Conservation (phyloP, 2,113 vertebrate species). For the Lycaon pictus region DNA sequence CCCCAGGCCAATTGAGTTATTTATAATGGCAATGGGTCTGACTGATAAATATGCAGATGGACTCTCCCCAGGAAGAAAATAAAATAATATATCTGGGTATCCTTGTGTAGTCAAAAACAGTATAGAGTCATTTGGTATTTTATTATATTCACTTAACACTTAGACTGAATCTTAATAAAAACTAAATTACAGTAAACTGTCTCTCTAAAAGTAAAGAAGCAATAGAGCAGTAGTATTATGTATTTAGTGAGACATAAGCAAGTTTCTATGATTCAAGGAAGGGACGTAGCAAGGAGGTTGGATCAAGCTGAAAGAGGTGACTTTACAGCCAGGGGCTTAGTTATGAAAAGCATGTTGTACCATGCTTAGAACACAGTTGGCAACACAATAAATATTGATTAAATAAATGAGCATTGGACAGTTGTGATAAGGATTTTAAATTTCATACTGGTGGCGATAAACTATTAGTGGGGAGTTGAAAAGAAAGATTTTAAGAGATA, state of each 20-base stretch:
- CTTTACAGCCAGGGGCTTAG: background rate
- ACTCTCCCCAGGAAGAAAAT: background rate
- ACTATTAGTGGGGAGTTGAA: background rate
- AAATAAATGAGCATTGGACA: background rate
- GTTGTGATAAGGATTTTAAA: background rate
- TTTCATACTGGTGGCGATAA: background rate
- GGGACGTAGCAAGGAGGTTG: background rate
- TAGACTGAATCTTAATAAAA: background rate
- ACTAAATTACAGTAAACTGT: background rate
- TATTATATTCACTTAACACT: background rate
- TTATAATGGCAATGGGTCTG: background rate
- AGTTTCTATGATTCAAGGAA: background rate
- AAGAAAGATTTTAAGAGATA: background rate
- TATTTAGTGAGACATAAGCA: background rate
- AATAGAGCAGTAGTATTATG: background rate
- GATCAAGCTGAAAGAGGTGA: background rate
- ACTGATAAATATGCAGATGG: slow-evolving; percentile 4
- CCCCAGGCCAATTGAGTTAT: background rate
- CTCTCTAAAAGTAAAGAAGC: background rate
- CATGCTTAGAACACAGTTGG: background rate
- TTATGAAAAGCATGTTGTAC: background rate
- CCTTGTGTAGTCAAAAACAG: background rate
- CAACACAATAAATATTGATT: background rate
- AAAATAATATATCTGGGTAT: background rate
- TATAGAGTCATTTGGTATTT: background rate